Conservation (phyloP, 1,140 invertebrate species). For the Drosophila triauraria region DNA sequence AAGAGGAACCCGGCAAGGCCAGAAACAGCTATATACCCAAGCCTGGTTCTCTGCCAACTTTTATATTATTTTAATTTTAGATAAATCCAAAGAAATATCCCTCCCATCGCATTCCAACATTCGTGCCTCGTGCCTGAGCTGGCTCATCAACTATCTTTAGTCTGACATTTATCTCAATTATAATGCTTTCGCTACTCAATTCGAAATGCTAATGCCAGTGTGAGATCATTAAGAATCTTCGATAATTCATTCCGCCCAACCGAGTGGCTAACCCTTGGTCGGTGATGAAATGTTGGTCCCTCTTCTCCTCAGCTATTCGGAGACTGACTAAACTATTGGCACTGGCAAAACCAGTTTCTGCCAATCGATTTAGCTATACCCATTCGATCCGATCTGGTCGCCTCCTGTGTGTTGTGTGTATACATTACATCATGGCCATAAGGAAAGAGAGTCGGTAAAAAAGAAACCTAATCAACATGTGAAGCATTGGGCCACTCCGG, state of each 20-base stretch:
- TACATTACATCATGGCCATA: constrained; percentile 64
- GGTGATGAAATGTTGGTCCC: too few relatives aligned
- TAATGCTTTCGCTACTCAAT: constrained; percentile 37
- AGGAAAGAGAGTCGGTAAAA: constrained; percentile 34
- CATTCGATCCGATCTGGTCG: constrained; percentile 33
- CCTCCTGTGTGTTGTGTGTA: constrained; percentile 24
- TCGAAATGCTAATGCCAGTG: constrained; percentile 44
- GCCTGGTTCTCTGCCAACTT: too few relatives aligned
- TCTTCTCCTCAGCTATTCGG: too few relatives aligned
- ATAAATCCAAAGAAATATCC: not conserved
- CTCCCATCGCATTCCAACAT: not conserved
- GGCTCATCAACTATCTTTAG: constrained; percentile 30
- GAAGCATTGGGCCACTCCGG: constrained; percentile 40
- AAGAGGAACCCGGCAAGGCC: not conserved
- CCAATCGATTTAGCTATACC: constrained; percentile 39
- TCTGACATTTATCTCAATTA: constrained; percentile 39
- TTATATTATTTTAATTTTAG: not conserved
- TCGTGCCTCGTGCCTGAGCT: constrained; percentile 6
- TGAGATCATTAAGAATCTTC: constrained; percentile 45
- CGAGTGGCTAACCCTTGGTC: constrained; percentile 1
- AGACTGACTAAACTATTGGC: not conserved
- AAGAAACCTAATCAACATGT: constrained; percentile 67
- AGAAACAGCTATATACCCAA: not conserved
- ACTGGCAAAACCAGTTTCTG: constrained; percentile 30
- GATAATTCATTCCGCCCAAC: constrained; percentile 12